Evolutionary conservation across 2,797 vertebrate genomes (phyloP).

Genomic region (Apogon hyalosoma): DNA sequence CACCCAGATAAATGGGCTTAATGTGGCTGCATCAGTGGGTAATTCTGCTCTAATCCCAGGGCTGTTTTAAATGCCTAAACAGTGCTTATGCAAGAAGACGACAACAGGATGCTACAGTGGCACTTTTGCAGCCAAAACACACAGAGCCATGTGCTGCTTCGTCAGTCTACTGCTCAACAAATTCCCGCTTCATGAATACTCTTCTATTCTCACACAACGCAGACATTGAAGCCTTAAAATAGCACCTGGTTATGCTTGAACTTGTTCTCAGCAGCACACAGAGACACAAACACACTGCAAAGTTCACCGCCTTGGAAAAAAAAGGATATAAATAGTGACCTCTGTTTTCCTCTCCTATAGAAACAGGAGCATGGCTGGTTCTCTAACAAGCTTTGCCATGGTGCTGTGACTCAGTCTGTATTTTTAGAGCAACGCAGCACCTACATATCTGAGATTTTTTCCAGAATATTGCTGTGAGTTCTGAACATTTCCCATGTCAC

Average conservation of each 20-base stretch:
- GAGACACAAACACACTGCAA: conserved; percentile 43
- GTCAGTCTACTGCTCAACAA: conserved; percentile 43
- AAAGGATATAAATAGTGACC: conserved; percentile 70
- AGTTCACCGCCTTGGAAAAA: conserved; percentile 68
- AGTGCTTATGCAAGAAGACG: conserved; percentile 23
- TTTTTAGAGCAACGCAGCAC: conserved; percentile 53
- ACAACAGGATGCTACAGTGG: conserved; percentile 33
- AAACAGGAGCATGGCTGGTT: conserved; percentile 38
- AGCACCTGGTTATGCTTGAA: conserved; percentile 59
- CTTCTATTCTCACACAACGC: conserved; percentile 59
- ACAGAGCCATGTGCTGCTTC: conserved; percentile 46
- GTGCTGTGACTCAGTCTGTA: conserved; percentile 43
- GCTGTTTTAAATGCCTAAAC: conserved; percentile 54
- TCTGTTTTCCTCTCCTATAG: conserved; percentile 60
- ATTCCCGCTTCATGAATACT: conserved; percentile 62
- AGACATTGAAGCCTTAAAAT: conserved; percentile 67
- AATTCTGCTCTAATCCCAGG: conserved; percentile 61
- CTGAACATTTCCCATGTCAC: conserved; percentile 29
- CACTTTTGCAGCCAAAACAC: conserved; percentile 46
- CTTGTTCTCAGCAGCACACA: conserved; percentile 48
- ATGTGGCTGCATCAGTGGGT: conserved; percentile 47
- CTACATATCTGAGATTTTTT: conserved; percentile 52
- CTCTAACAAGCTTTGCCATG: conserved; percentile 29
- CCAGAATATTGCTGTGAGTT: conserved; percentile 17
- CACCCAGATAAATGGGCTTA: conserved; percentile 54